Conservation (phyloP, 2,888 invertebrate species). For the Osedax frankpressi region DNA sequence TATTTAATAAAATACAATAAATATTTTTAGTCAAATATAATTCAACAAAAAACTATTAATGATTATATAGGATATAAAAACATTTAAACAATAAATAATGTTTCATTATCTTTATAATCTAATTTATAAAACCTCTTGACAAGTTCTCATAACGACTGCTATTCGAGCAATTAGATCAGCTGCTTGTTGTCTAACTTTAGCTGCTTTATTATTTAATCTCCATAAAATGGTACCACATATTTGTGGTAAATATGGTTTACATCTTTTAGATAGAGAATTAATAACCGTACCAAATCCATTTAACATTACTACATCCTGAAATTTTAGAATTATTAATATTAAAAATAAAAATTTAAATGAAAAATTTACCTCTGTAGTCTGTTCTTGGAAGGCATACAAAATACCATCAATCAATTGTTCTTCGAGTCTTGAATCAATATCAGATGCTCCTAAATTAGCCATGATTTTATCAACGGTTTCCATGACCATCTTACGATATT, state of each 20-base stretch:
- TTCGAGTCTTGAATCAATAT: conserved; percentile 91
- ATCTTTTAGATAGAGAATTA: conserved; percentile 87
- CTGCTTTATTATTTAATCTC: conserved; percentile 98
- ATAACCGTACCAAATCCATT: conserved; percentile 99
- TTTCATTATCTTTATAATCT: no score
- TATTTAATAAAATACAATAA: no score
- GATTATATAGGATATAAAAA: no score
- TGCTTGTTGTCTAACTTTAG: conserved; percentile 94
- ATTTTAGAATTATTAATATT: background rate
- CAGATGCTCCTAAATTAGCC: conserved; percentile 89
- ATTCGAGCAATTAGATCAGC: conserved; percentile 93
- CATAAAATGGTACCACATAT: conserved; percentile 99
- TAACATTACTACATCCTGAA: conserved; percentile 89
- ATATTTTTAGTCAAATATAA: no score
- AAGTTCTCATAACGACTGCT: conserved; percentile 98
- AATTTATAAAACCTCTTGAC: conserved; percentile 63
- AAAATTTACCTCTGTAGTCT: conserved; percentile 73
- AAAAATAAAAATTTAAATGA: conserved; percentile 8
- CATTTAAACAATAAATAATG: no score
- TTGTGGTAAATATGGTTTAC: conserved; percentile 95
- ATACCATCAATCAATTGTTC: conserved; percentile 99
- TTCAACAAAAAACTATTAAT: no score
- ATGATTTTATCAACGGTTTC: conserved; percentile 98
- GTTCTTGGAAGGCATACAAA: conserved; percentile 97
- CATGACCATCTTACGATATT: conserved; percentile 99